Percentiles rank a stretch among this genome's conserved stretches.
Evolutionary conservation across 2,888 invertebrate species (phyloP).

Genomic region (Hemistola chrysoprasaria): DNA sequence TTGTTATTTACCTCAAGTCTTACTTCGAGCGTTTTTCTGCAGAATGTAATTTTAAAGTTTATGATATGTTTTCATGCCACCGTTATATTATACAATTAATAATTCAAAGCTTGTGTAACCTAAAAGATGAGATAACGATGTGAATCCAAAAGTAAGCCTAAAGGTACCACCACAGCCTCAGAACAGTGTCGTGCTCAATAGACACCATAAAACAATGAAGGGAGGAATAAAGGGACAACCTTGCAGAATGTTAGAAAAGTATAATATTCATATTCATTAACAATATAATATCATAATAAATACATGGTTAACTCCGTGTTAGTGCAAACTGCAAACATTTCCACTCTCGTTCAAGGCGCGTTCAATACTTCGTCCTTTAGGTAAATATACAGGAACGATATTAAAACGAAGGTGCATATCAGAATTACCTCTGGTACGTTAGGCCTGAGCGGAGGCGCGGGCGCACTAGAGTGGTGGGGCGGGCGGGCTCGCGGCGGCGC

Average conservation of each 20-base stretch:
- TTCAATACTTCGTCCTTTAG: slow-evolving; percentile 48
- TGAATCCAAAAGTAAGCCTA: slow-evolving; percentile 3
- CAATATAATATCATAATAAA: slow-evolving; percentile 35
- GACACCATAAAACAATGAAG: slow-evolving; percentile 13
- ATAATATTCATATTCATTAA: slow-evolving; percentile 44
- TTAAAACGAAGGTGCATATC: slow-evolving; percentile 67
- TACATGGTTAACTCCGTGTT: slow-evolving; percentile 42
- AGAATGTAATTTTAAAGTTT: slow-evolving; percentile 6
- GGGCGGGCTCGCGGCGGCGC: slow-evolving; percentile 34
- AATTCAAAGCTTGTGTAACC: background rate
- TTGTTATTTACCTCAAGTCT: slow-evolving; percentile 6
- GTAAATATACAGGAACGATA: slow-evolving; percentile 60
- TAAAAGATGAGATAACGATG: slow-evolving; percentile 3
- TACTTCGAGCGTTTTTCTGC: slow-evolving; percentile 6
- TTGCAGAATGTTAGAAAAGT: slow-evolving; percentile 48
- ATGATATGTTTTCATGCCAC: slow-evolving; percentile 1
- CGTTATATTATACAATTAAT: background rate
- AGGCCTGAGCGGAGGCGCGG: slow-evolving; percentile 40
- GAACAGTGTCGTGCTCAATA: slow-evolving; percentile 9
- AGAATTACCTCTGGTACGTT: slow-evolving; percentile 71
- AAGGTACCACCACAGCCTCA: slow-evolving; percentile 2
- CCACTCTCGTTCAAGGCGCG: slow-evolving; percentile 48
- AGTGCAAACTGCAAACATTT: slow-evolving; percentile 61
- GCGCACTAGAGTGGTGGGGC: slow-evolving; percentile 23
- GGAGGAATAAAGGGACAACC: slow-evolving; percentile 48